These are phyloP conservation scores for Chionomys nivalis DNA, from an alignment of 2,113 vertebrate species.

Conservation along the genomic window DNA sequence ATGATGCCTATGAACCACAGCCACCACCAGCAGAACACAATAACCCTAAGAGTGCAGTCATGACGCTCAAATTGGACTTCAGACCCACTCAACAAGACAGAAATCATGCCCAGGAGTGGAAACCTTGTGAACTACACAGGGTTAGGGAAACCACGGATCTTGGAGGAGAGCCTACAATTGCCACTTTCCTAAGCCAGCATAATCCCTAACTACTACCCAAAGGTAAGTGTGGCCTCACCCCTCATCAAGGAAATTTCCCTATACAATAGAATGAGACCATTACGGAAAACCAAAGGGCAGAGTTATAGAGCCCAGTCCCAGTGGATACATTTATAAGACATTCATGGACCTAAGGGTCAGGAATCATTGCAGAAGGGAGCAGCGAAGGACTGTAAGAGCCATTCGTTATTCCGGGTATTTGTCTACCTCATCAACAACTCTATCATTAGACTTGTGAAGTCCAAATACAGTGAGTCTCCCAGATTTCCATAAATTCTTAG, in stretches of 20 bases:
- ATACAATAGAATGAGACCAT: not conserved
- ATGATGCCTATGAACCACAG: not conserved
- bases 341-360: not conserved
- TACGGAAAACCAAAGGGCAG: not conserved
- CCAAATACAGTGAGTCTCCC: not conserved
- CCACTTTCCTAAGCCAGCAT: not conserved
- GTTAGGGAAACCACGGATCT: not conserved
- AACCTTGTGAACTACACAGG: not conserved
- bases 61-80: not conserved
- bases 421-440: not conserved
- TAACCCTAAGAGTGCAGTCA: not conserved
- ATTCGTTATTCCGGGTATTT: not conserved
- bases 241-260: not conserved
- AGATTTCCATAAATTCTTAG: conserved; percentile 15
- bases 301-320: not conserved
- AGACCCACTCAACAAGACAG: not conserved
- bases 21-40: not conserved
- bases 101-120: not conserved
- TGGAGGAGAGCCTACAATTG: not conserved
- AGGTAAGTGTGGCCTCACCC: not conserved
- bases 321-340: not conserved
- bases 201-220: not conserved
- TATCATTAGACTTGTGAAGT: not conserved
- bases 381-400: not conserved
- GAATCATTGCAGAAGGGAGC: not conserved